These are phyloP conservation scores for Thunnus thynnus DNA, from an alignment of 2,113 vertebrate species.

Conservation along the genomic window DNA sequence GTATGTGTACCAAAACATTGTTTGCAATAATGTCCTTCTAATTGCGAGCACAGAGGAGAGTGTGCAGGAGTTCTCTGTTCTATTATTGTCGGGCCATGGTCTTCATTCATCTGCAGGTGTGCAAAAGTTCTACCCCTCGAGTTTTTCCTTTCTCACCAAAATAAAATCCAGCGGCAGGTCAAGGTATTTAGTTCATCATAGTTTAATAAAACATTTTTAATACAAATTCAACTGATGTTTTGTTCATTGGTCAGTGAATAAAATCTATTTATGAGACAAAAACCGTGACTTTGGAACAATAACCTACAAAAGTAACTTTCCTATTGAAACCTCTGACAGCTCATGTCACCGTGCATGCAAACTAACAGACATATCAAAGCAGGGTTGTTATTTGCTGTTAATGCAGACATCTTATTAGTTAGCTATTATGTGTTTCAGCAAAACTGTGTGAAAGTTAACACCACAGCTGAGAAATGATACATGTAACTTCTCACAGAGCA, in stretches of 20 bases:
- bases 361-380: conserved; percentile 41
- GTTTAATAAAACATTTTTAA: conserved; percentile 62
- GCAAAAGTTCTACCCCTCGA: too few species aligned
- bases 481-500: conserved; percentile 35
- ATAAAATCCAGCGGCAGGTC: background rate
- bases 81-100: too few species aligned
- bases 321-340: conserved; percentile 11
- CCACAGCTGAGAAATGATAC: conserved; percentile 36
- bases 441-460: conserved; percentile 25
- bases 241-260: conserved; percentile 32
- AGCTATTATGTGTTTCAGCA: conserved; percentile 21
- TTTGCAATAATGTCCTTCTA: too few species aligned
- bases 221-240: conserved; percentile 47
- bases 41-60: too few species aligned
- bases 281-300: conserved; percentile 28
- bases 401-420: conserved; percentile 50
- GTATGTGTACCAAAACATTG: too few species aligned
- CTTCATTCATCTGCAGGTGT: too few species aligned
- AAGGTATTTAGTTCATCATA: conserved; percentile 13
- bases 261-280: conserved; percentile 25
- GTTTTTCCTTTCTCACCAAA: background rate
- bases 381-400: conserved; percentile 44
- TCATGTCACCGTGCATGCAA: conserved; percentile 27
- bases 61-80: too few species aligned
- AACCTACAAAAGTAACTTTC: conserved; percentile 37